These are phyloP conservation scores for Tiaroga cobitis DNA, from an alignment of 2,797 vertebrate genomes.

Conservation along the genomic window DNA sequence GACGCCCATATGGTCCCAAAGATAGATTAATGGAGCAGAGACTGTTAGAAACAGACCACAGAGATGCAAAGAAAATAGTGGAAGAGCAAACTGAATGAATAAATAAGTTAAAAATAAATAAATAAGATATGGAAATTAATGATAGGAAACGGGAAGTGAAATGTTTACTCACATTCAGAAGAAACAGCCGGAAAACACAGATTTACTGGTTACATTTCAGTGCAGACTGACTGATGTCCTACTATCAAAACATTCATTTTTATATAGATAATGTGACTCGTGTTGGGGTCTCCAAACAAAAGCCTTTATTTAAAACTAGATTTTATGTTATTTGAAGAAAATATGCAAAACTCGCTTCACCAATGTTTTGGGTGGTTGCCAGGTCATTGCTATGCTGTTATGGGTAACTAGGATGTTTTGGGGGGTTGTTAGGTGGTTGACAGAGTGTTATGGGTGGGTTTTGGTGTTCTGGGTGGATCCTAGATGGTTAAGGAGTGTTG, in stretches of 20 bases:
- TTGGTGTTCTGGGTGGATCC: not conserved
- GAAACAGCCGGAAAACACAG: constrained; percentile 31
- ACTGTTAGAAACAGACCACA: constrained; percentile 51
- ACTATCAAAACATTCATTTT: not conserved
- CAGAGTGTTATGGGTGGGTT: not conserved
- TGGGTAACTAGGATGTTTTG: not conserved
- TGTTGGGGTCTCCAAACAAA: not conserved
- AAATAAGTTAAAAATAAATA: constrained; percentile 17
- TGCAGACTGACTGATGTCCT: not conserved
- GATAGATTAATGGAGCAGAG: constrained; percentile 58
- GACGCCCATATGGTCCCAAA: constrained; percentile 56
- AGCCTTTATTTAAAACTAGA: not conserved
- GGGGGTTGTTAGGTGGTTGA: not conserved
- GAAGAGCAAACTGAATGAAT: constrained; percentile 13
- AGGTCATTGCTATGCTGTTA: not conserved
- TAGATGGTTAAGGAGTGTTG: not conserved
- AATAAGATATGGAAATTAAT: constrained; percentile 23
- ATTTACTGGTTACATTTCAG: constrained; percentile 28
- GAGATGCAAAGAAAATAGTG: constrained; percentile 45
- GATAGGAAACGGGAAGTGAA: constrained; percentile 39
- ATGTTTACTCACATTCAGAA: constrained; percentile 41
- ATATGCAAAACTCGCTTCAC: not conserved
- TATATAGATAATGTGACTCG: not conserved
- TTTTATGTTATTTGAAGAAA: too few relatives aligned
- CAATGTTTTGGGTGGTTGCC: not conserved